Base-by-base conservation (phyloP, 2,888 invertebrate genomes). In the Callyntrura sp. region DNA sequence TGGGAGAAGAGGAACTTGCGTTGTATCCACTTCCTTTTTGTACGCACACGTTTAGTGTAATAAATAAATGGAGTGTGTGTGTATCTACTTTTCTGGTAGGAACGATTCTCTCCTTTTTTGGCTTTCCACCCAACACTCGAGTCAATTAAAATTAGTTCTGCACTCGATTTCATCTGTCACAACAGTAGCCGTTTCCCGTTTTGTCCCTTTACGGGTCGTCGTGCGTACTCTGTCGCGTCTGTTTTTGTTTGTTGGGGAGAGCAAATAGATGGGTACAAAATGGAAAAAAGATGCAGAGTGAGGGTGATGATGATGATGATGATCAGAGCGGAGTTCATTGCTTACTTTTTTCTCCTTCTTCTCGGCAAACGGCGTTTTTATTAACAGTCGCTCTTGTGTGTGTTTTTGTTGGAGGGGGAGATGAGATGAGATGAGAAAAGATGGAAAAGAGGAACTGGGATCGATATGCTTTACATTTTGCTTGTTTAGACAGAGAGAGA, bases 121-220 rank as follows among this genome's bases (percentile, higher is more conserved):
- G 57, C 17, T 17, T n/a, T 25, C 48, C 28, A 85, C 76, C 79
- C 57, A 43, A 79, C 86, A 78, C 90, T 81, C 60, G 79, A 90
- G 85, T 90, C 90, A 90, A 90, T 90, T 90, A 90, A 90, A 90
- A 90, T 90, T 90, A 90, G 90, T 90, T 85, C 85, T 90, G 90
- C 90, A 90, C 65, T 90, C 90, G 90, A 90, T 90, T 90, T 85
- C 85, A 81, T 90, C 90, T 90, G 90, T 90, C 90, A 90, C 90
- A 90, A 90, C 85, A 90, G 57, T 73, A 25, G 51, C 45, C 20
- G 28, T 51, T 55, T 78, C 9, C n/a, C 25, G 35, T 70, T 23
- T 70, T n/a, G n/a, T n/a, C n/a, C n/a, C n/a, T n/a, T n/a, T n/a
- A n/a, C n/a, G n/a, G n/a, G 70, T 43, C 8, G 35, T 70, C 1